Evolutionary conservation across 2,113 vertebrate genomes (phyloP).

Genomic region (Cyphomyrus discorhynchus): DNA sequence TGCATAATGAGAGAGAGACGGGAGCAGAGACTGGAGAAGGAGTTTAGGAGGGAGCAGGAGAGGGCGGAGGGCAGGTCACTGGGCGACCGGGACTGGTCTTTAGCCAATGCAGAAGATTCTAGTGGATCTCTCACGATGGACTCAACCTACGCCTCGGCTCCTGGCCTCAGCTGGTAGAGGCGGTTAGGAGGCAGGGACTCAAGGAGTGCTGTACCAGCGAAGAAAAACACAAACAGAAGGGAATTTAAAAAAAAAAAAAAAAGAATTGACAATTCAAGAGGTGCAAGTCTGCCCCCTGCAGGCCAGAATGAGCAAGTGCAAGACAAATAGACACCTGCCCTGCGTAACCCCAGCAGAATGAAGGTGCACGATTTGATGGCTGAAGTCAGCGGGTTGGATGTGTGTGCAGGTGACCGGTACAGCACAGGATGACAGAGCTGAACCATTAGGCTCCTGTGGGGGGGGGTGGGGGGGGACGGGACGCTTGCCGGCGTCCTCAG

Average conservation of each 20-base stretch:
- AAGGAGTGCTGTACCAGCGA: neutral
- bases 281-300: conserved; percentile 18
- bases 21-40: neutral
- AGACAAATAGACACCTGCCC: neutral
- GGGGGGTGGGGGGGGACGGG: no score
- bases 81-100: neutral
- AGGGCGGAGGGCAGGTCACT: neutral
- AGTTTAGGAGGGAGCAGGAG: neutral
- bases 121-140: neutral
- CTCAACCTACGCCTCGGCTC: neutral
- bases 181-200: neutral
- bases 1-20: conserved; percentile 19
- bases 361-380: neutral
- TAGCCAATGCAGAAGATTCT: neutral
- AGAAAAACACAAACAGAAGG: neutral
- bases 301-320: neutral
- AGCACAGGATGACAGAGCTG: neutral
- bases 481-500: no score
- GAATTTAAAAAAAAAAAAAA: neutral
- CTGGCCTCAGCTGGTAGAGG: neutral
- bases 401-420: neutral
- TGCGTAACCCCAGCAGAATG: neutral
- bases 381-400: neutral
- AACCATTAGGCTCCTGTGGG: neutral
- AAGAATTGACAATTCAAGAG: neutral